Percentiles rank a stretch among this genome's conserved stretches.
phyloP scores from a whole-genome alignment of 1,140 invertebrate genomes.

The Aethina tumida region DNA sequence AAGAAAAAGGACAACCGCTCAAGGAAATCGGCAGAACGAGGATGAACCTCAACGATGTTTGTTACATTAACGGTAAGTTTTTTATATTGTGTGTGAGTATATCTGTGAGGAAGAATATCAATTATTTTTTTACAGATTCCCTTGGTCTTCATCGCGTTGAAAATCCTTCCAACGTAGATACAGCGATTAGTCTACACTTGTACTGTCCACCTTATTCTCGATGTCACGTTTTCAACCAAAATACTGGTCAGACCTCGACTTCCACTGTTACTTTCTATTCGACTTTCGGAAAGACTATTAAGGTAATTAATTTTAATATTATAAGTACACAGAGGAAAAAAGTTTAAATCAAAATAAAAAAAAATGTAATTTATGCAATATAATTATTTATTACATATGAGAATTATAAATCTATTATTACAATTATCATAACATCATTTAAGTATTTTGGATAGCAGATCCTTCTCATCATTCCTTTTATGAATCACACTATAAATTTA shows the following conservation, averaged over 20 bases:
- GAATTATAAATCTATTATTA: no score
- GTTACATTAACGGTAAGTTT: conserved; percentile 89
- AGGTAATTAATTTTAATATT: no score
- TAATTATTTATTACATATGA: no score
- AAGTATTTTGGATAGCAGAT: no score
- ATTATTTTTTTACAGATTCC: conserved; percentile 54
- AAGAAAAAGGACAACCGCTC: conserved; percentile 38
- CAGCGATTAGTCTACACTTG: conserved; percentile 86
- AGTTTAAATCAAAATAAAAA: no score
- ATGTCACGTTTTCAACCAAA: conserved; percentile 86
- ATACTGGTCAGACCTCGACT: conserved; percentile 64
- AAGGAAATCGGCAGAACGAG: conserved; percentile 51
- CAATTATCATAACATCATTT: no score
- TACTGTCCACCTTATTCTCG: conserved; percentile 90
- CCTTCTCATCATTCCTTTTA: no score
- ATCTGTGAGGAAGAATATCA: neutral
- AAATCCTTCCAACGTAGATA: conserved; percentile 81
- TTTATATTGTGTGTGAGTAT: conserved; percentile 4
- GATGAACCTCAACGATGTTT: conserved; percentile 67
- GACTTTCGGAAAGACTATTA: conserved; percentile 60
- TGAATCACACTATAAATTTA: no score
- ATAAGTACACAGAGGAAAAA: no score
- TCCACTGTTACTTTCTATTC: conserved; percentile 85
- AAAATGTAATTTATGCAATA: no score
- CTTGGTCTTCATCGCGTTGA: conserved; percentile 93